These are phyloP conservation scores for Chloroclysta siterata DNA, from an alignment of 2,888 invertebrate species.

Conservation along the genomic window DNA sequence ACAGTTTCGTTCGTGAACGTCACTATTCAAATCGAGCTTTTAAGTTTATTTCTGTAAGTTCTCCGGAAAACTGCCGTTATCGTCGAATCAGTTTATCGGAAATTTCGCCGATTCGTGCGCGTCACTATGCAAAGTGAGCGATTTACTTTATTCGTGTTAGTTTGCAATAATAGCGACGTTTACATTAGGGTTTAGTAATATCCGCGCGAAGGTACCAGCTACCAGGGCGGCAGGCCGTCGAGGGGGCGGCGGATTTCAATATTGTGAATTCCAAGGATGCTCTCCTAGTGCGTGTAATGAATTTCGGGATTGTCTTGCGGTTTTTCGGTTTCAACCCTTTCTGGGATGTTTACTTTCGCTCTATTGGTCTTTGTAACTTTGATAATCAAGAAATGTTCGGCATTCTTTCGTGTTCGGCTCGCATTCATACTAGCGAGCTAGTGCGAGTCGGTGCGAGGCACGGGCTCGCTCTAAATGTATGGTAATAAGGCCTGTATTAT, in stretches of 20 bases:
- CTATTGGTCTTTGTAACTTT: constrained; percentile 59
- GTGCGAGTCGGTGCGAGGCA: constrained; percentile 53
- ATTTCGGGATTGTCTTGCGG: constrained; percentile 83
- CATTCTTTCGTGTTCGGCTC: constrained; percentile 57
- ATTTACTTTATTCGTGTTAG: constrained; percentile 71
- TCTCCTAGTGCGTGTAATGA: constrained; percentile 78
- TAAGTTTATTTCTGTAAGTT: constrained; percentile 32
- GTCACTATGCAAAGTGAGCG: constrained; percentile 54
- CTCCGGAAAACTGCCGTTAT: constrained; percentile 31
- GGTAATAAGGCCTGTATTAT: constrained; percentile 77
- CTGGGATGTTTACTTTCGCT: constrained; percentile 59
- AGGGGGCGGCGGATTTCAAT: constrained; percentile 69
- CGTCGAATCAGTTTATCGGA: constrained; percentile 30
- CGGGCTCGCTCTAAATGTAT: constrained; percentile 72
- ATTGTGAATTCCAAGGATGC: constrained; percentile 83
- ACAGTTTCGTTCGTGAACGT: constrained; percentile 26
- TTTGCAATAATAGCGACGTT: constrained; percentile 58
- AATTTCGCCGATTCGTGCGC: constrained; percentile 32
- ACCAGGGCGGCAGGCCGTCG: constrained; percentile 47
- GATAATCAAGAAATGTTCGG: constrained; percentile 48
- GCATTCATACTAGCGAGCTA: not conserved
- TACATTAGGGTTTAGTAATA: constrained; percentile 42
- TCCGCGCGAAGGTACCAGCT: constrained; percentile 26
- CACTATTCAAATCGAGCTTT: constrained; percentile 34
- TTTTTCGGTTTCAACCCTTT: constrained; percentile 72